Conservation (phyloP, 2,888 invertebrate species). For the Frankliniella fusca region DNA sequence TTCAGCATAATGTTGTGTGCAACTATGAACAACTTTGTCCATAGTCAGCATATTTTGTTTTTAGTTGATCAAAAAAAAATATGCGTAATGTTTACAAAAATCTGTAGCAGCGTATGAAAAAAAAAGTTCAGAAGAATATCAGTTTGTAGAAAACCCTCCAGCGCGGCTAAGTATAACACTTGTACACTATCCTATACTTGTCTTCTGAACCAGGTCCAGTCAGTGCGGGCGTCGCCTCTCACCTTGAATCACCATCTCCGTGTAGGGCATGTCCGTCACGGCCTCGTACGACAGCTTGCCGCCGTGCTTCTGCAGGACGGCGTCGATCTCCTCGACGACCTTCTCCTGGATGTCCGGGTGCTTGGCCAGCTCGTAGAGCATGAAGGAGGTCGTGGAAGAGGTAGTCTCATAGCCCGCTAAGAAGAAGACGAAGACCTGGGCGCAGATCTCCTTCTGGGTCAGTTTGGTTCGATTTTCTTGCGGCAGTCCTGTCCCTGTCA, state of each 20-base stretch:
- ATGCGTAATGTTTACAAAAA: too few relatives aligned
- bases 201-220: too few relatives aligned
- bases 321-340: slow-evolving; percentile 51
- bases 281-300: slow-evolving; percentile 54
- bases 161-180: too few relatives aligned
- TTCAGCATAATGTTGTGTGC: too few relatives aligned
- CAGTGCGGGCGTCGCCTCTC: slow-evolving; percentile 30
- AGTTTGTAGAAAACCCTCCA: too few relatives aligned
- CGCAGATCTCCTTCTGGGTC: slow-evolving; percentile 52
- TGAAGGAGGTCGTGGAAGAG: slow-evolving; percentile 57
- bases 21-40: too few relatives aligned
- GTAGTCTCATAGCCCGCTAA: slow-evolving; percentile 63
- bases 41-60: too few relatives aligned
- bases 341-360: slow-evolving; percentile 53
- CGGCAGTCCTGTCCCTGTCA: too few relatives aligned
- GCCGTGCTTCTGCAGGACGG: slow-evolving; percentile 47
- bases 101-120: too few relatives aligned
- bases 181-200: too few relatives aligned
- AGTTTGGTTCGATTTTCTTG: slow-evolving; percentile 37
- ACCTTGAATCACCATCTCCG: slow-evolving; percentile 57
- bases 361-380: slow-evolving; percentile 53
- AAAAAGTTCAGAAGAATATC: too few relatives aligned
- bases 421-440: slow-evolving; percentile 57
- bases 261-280: slow-evolving; percentile 54
- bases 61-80: too few relatives aligned